A percentile compares a stretch with the other conserved stretches of the same genome.
Conservation (phyloP, 2,797 vertebrate genomes). For the Coracias cyanogaster region DNA sequence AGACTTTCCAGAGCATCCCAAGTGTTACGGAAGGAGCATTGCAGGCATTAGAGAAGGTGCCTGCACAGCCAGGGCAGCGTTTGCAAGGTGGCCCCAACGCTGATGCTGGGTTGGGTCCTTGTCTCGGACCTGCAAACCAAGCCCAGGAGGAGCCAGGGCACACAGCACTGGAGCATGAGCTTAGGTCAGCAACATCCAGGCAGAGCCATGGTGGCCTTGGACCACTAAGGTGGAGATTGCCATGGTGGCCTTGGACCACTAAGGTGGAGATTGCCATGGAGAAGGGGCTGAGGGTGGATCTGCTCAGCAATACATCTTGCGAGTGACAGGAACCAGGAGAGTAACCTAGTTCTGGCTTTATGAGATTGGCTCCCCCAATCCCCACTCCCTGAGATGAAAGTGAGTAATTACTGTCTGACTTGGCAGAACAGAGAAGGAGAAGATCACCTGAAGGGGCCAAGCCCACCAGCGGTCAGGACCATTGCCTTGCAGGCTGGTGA, state of each 20-base stretch:
- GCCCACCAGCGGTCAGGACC: rapidly evolving
- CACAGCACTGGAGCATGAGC: rapidly evolving
- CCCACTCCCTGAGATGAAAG: neutral
- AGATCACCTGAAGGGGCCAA: neutral
- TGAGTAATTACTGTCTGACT: neutral
- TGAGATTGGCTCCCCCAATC: neutral
- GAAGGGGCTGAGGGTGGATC: neutral
- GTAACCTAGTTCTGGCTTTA: neutral
- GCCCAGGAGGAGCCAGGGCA: neutral
- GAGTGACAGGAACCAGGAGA: rapidly evolving
- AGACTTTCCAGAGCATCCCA: neutral
- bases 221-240: neutral
- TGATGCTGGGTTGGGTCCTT: neutral
- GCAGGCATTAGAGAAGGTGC: neutral
- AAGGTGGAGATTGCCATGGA: rapidly evolving
- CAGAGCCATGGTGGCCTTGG: rapidly evolving
- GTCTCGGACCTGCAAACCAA: neutral
- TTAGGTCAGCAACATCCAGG: neutral
- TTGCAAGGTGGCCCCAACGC: neutral
- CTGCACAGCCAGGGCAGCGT: rapidly evolving
- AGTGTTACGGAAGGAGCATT: neutral
- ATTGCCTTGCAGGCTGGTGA: rapidly evolving
- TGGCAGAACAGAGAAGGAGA: rapidly evolving
- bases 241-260: rapidly evolving
- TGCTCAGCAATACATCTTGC: neutral